Percentiles rank a stretch among this genome's conserved stretches.
Evolutionary conservation across 2,888 invertebrate species (phyloP).

Genomic region (Flexamia atlantica): DNA sequence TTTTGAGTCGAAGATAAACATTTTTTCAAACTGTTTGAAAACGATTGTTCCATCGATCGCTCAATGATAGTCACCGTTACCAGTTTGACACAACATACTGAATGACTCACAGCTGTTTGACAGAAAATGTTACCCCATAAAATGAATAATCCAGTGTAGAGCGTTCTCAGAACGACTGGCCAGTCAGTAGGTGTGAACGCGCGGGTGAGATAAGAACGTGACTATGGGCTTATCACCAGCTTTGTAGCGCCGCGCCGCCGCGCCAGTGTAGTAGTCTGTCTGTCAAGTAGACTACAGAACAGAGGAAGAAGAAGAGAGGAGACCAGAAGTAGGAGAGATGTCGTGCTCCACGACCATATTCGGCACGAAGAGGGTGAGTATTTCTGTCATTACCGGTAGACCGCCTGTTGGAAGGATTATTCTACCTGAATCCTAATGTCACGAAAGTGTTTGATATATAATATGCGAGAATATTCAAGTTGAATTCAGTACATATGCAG

Average conservation of each 20-base stretch:
- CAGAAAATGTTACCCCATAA: neutral
- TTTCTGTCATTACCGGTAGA: neutral
- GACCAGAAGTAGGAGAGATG: neutral
- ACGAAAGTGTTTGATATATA: too few species aligned
- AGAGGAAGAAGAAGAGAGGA: neutral
- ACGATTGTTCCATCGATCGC: too few species aligned
- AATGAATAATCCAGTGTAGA: neutral
- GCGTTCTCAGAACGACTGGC: neutral
- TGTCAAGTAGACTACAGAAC: neutral
- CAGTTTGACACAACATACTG: too few species aligned
- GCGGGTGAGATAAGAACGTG: conserved; percentile 6
- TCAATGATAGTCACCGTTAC: too few species aligned
- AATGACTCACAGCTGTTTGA: too few species aligned
- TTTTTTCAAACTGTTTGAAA: too few species aligned
- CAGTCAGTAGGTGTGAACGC: neutral
- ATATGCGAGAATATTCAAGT: too few species aligned
- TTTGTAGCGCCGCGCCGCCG: neutral
- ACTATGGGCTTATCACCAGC: conserved; percentile 11
- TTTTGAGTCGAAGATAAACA: too few species aligned
- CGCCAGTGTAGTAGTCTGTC: neutral
- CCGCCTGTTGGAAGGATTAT: too few species aligned
- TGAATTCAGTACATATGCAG: too few species aligned
- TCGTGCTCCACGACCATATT: conserved; percentile 17
- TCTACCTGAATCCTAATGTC: too few species aligned
- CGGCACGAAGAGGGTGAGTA: conserved; percentile 39